Evolutionary conservation across 2,797 vertebrate species (phyloP), one percentile per base, ranked within the genome.

Genomic region (Morelia viridis): DNA sequence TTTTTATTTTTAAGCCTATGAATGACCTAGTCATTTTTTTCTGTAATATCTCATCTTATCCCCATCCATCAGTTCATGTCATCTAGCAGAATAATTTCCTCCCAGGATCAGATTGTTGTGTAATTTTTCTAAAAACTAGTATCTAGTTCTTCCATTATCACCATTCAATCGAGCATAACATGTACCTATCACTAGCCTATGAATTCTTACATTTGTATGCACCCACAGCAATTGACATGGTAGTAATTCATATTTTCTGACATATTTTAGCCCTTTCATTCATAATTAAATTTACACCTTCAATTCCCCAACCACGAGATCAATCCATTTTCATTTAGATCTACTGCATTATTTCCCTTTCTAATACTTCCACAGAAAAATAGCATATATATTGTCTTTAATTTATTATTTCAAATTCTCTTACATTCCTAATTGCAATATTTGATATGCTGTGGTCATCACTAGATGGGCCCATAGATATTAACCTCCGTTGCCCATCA

Each of bases 51-150:
- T 80, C 71, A 80, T 46, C 8, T 46, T 35, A 80, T 46, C 71
- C 41, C 71, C 71, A 80, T 46, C 35, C 85, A 88, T 84, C 71
- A 85, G 92, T 92, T 94, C 90, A 93, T 85, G 62, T 88, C 90
- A 88, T 85, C 90, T 90, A 88, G 80, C 19, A 46, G 71, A 80
- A 80, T 80, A 80, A 46, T 80, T 80, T 24, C 9, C 9, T 80
- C 35, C 35, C 10, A 35, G 19, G 35, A 46, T 80, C 19, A 80
- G 19, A 35, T 80, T 80, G 35, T 46, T 80, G 71, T 17, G 41
- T 76, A 46, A 46, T 46, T 80, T 46, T 80, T 46, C 71, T 46
- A 80, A 80, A 80, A 80, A 46, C 17, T 80, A 8, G 46, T 46
- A 0, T 19, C 35, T 46, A 80, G 35, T 80, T 80, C 35, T 80